These are phyloP conservation scores for Lacanobia oleracea DNA, from an alignment of 2,888 invertebrate species.

Conservation along the genomic window DNA sequence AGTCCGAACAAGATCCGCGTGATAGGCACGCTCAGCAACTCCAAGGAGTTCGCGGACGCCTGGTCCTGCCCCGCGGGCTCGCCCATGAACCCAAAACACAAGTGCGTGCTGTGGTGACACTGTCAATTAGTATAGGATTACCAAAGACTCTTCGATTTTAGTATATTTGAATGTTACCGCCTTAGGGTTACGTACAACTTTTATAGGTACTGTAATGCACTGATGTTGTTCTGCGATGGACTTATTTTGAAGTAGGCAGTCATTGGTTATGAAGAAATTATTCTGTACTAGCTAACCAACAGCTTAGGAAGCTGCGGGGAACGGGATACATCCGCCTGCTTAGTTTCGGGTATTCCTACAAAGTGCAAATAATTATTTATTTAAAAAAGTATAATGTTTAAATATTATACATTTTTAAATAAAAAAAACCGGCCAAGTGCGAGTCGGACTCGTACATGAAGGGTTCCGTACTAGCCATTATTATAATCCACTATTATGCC, in stretches of 20 bases:
- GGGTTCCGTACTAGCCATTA: no score
- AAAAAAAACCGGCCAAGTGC: no score
- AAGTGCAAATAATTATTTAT: neutral
- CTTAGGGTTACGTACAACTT: slow-evolving; percentile 72
- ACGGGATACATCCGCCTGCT: no score
- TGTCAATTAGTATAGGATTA: slow-evolving; percentile 77
- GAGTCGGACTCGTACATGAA: no score
- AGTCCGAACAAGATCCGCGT: slow-evolving; percentile 93
- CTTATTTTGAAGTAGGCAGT: slow-evolving; percentile 41
- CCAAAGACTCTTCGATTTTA: slow-evolving; percentile 82
- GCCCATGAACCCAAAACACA: slow-evolving; percentile 93
- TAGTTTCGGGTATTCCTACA: neutral
- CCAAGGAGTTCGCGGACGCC: slow-evolving; percentile 92
- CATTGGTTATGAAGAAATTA: slow-evolving; percentile 19
- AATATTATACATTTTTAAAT: no score
- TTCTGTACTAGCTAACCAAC: neutral
- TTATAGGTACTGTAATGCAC: slow-evolving; percentile 57
- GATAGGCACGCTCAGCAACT: slow-evolving; percentile 93
- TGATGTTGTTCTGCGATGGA: slow-evolving; percentile 47
- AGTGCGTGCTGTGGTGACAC: slow-evolving; percentile 92
- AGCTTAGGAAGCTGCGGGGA: neutral
- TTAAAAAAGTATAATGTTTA: no score
- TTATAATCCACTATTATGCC: no score
- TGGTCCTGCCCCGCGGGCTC: slow-evolving; percentile 92
- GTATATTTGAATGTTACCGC: slow-evolving; percentile 83